A percentile compares a stretch with the other conserved stretches of the same genome.
phyloP scores from a whole-genome alignment of 1,140 invertebrate genomes.

The Caerostris darwini region DNA sequence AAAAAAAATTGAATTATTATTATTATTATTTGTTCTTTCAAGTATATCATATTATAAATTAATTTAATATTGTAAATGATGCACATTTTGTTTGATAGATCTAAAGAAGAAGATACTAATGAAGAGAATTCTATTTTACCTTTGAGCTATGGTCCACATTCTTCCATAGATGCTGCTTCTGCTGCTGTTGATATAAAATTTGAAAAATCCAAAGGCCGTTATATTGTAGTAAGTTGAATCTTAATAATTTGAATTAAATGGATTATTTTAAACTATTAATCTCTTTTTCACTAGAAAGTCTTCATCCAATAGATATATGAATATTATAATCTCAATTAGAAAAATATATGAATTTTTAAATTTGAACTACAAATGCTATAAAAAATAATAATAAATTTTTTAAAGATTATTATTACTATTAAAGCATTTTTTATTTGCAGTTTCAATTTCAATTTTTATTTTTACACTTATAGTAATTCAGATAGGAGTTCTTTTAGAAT shows the following conservation, averaged over 20 bases:
- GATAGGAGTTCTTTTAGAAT: no score
- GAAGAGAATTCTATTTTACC: constrained; percentile 48
- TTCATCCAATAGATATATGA: neutral
- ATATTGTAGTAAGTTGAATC: constrained; percentile 79
- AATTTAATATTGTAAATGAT: no score
- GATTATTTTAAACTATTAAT: neutral
- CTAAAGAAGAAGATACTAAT: constrained; percentile 70
- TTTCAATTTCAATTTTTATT: no score
- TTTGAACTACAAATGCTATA: no score
- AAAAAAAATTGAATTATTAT: no score
- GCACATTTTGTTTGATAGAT: constrained; percentile 15
- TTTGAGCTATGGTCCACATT: constrained; percentile 75
- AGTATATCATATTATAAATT: no score
- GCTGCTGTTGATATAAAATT: constrained; percentile 80
- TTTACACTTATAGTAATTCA: no score
- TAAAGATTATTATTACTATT: no score
- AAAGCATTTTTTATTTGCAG: no score
- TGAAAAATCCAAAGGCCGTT: constrained; percentile 80
- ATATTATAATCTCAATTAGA: no score
- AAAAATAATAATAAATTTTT: constrained; percentile 54
- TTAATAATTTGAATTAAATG: neutral
- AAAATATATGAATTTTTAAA: no score
- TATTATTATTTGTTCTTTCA: no score
- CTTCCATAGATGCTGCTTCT: constrained; percentile 80
- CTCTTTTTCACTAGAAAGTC: neutral